phyloP scores from a whole-genome alignment of 2,797 vertebrate species.

The Rhynchonycteris naso region DNA sequence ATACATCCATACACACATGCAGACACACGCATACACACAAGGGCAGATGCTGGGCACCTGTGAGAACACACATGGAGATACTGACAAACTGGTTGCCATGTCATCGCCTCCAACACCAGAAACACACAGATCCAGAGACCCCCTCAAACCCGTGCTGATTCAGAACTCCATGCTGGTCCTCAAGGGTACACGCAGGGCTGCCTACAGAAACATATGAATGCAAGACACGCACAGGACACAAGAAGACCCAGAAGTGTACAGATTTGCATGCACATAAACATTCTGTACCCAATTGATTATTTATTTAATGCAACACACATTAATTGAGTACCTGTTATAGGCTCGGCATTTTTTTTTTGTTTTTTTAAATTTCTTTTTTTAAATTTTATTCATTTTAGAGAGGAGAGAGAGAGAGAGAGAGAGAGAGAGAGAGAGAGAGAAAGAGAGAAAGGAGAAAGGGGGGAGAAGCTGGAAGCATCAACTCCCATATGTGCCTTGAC shows the following conservation, averaged over 20 bases:
- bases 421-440: no score
- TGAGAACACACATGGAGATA: not conserved
- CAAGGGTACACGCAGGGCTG: rapidly evolving
- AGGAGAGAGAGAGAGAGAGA: no score
- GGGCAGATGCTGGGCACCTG: not conserved
- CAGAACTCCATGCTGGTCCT: not conserved
- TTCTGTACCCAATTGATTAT: rapidly evolving
- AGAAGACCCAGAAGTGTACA: not conserved
- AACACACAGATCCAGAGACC: not conserved
- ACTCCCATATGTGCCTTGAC: no score
- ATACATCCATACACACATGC: not conserved
- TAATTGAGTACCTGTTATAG: not conserved
- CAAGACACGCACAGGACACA: not conserved
- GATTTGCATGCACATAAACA: rapidly evolving
- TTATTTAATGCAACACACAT: not conserved
- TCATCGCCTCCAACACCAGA: not conserved
- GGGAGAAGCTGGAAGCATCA: no score
- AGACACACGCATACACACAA: not conserved
- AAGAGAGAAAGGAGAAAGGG: no score
- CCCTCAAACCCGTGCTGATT: not conserved
- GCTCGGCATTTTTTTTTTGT: not conserved
- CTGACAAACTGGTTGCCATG: not conserved
- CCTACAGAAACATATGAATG: not conserved
- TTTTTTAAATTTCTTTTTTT: no score
- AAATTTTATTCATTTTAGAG: no score